Percentiles rank a stretch among this genome's conserved stretches.
phyloP scores from a whole-genome alignment of 2,113 vertebrate genomes.

The Stictonetta naevosa region DNA sequence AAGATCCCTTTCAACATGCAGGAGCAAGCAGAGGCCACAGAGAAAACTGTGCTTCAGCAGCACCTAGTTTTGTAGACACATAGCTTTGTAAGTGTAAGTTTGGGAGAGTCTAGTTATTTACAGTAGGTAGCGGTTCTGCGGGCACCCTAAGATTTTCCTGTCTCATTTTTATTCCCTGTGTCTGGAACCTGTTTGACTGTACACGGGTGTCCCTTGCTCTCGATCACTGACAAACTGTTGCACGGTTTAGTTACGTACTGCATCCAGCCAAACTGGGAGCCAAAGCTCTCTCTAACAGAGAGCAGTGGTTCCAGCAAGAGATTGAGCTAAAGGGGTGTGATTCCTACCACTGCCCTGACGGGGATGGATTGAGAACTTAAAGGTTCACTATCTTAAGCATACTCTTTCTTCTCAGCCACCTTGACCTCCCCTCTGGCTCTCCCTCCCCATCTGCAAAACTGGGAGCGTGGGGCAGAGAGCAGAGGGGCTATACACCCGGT shows the following conservation, averaged over 20 bases:
- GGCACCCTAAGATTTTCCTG: neutral
- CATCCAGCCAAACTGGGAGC: neutral
- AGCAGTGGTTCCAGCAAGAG: neutral
- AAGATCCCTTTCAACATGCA: neutral
- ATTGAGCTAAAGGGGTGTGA: neutral
- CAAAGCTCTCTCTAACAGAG: neutral
- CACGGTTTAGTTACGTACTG: neutral
- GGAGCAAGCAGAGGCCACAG: neutral
- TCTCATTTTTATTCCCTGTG: neutral
- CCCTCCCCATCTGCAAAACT: neutral
- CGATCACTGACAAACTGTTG: neutral
- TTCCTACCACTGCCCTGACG: neutral
- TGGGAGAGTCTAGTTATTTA: neutral
- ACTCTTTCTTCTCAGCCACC: neutral
- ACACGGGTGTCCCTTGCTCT: neutral
- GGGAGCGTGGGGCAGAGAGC: neutral
- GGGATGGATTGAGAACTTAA: neutral
- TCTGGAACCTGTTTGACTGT: neutral
- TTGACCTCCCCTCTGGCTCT: neutral
- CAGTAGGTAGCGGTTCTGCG: neutral
- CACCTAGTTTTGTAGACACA: neutral
- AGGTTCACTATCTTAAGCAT: neutral
- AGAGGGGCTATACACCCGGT: fast-evolving
- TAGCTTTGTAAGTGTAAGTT: neutral
- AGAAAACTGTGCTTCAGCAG: neutral